Conservation (phyloP, 2,113 vertebrate genomes). For the Sterrhoptilus dennistouni region DNA sequence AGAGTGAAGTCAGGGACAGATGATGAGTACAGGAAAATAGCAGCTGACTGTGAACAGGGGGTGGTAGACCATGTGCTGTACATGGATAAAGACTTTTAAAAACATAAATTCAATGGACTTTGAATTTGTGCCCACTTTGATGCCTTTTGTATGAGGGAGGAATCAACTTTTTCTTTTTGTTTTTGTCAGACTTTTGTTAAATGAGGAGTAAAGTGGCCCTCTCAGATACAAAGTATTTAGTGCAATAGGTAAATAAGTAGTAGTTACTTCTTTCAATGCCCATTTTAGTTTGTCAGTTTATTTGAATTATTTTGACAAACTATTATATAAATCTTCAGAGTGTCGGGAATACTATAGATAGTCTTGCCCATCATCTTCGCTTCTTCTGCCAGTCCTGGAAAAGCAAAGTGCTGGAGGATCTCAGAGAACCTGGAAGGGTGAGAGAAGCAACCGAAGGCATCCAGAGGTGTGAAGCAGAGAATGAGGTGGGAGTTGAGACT, state of each 20-base stretch:
- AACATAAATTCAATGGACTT: neutral
- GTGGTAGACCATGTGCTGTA: neutral
- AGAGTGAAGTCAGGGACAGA: neutral
- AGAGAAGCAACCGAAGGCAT: neutral
- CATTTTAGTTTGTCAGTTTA: neutral
- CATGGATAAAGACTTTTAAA: neutral
- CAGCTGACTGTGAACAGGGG: neutral
- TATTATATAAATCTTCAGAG: rapidly evolving
- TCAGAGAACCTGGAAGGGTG: neutral
- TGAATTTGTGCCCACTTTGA: neutral
- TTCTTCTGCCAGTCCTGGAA: neutral
- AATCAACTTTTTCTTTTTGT: neutral
- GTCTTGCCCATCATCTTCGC: neutral
- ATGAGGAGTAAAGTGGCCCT: neutral
- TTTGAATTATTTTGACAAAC: neutral
- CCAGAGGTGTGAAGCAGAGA: neutral
- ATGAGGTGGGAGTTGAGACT: neutral
- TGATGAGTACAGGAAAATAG: neutral
- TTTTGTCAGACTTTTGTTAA: neutral
- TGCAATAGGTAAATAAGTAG: neutral
- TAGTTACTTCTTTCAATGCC: neutral
- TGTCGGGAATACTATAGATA: neutral
- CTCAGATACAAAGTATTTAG: neutral
- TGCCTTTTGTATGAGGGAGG: neutral
- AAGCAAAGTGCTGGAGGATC: neutral